These are phyloP conservation scores for Thalpophila matura DNA, from an alignment of 2,888 invertebrate species.

Conservation along the genomic window DNA sequence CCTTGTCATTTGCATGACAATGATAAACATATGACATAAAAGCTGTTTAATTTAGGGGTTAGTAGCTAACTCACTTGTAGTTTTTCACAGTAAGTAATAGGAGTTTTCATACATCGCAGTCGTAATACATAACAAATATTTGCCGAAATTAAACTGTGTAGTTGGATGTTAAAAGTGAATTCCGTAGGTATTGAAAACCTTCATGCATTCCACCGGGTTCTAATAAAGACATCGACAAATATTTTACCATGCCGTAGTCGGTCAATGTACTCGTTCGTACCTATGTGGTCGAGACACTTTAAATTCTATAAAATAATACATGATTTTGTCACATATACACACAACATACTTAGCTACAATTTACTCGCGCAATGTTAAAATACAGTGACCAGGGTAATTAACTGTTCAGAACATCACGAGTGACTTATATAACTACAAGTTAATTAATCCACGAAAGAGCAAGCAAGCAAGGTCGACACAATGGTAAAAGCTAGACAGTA, in stretches of 20 bases:
- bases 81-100: too few relatives aligned
- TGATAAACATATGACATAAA: too few relatives aligned
- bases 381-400: not conserved
- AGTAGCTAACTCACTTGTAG: too few relatives aligned
- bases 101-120: too few relatives aligned
- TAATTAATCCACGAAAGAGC: constrained; percentile 29
- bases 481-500: constrained; percentile 6
- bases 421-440: constrained; percentile 16
- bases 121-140: constrained; percentile 23
- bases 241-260: not conserved
- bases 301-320: not conserved
- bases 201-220: constrained; percentile 17
- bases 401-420: constrained; percentile 11
- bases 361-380: not conserved
- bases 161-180: not conserved
- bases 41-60: too few relatives aligned
- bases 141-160: constrained; percentile 2
- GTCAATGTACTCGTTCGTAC: too few relatives aligned
- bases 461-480: constrained; percentile 17
- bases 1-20: too few relatives aligned
- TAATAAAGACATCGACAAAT: not conserved
- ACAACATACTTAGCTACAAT: not conserved
- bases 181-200: constrained; percentile 9
- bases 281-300: not conserved
- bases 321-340: too few relatives aligned